A percentile compares a stretch with the other conserved stretches of the same genome.
Evolutionary conservation across 1,140 invertebrate genomes (phyloP).

Genomic region (Portunus trituberculatus): DNA sequence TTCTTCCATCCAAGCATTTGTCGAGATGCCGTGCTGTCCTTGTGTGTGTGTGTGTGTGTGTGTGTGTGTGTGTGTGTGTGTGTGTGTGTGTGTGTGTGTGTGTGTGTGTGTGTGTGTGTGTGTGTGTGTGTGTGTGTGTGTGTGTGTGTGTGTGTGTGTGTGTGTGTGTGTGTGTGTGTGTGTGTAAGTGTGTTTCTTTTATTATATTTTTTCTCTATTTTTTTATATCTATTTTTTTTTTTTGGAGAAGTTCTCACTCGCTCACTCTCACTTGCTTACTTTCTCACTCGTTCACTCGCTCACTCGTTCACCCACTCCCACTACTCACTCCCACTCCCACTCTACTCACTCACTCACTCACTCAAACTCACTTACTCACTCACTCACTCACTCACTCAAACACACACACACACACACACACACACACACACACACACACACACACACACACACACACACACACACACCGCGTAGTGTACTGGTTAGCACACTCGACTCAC

Average conservation of each 20-base stretch:
- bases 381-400: not conserved
- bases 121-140: too few relatives aligned
- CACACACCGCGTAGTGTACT: too few relatives aligned
- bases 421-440: constrained; percentile 25
- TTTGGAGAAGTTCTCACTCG: not conserved
- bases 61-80: not conserved
- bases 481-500: too few relatives aligned
- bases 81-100: not conserved
- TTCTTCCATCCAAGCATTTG: not conserved
- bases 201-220: not conserved
- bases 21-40: too few relatives aligned
- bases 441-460: not conserved
- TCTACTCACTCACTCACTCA: too few relatives aligned
- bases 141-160: too few relatives aligned
- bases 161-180: too few relatives aligned
- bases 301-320: not conserved
- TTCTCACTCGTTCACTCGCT: not conserved
- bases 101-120: too few relatives aligned
- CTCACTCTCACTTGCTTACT: not conserved
- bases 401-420: not conserved
- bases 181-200: not conserved
- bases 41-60: too few relatives aligned
- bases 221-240: not conserved
- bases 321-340: too few relatives aligned
- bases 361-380: too few relatives aligned